These are phyloP conservation scores for Psix sp. DNA, from an alignment of 1,140 invertebrate genomes.

Conservation along the genomic window DNA sequence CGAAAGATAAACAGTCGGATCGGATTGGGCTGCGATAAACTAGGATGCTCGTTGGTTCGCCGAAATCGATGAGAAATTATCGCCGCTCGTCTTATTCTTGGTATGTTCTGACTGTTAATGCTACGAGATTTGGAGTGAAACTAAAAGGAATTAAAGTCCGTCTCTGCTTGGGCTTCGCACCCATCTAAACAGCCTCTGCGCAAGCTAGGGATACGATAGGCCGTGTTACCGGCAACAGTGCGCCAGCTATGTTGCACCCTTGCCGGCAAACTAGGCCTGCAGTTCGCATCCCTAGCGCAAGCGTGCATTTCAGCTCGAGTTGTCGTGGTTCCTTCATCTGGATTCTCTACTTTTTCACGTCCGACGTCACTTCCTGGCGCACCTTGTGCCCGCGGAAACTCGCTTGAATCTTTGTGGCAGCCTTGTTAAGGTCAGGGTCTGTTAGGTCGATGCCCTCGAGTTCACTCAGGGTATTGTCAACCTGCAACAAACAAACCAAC, in stretches of 20 bases:
- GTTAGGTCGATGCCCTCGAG: slow-evolving; percentile 87
- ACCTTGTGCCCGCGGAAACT: slow-evolving; percentile 94
- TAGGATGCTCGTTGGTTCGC: no score
- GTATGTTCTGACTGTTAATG: slow-evolving; percentile 26
- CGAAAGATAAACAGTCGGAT: no score
- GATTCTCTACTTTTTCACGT: slow-evolving; percentile 68
- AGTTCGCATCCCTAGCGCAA: slow-evolving; percentile 14
- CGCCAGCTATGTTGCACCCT: no score
- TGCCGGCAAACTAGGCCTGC: no score
- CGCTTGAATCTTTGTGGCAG: slow-evolving; percentile 94
- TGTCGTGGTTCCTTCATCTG: slow-evolving; percentile 5
- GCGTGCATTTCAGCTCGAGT: slow-evolving; percentile 16
- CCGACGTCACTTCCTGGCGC: slow-evolving; percentile 83
- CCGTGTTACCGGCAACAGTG: no score
- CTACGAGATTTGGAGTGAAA: slow-evolving; percentile 46
- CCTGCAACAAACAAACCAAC: slow-evolving; percentile 60
- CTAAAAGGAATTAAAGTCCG: slow-evolving; percentile 53
- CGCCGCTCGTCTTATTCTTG: slow-evolving; percentile 12
- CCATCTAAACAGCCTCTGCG: slow-evolving; percentile 36
- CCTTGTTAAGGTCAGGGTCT: slow-evolving; percentile 92
- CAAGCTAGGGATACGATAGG: no score
- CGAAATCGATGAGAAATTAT: no score
- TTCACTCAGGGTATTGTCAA: slow-evolving; percentile 80
- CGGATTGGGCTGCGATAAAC: no score
- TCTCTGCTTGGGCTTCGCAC: slow-evolving; percentile 31